These are phyloP conservation scores for Gadus macrocephalus DNA, from an alignment of 2,113 vertebrate genomes.

Conservation along the genomic window DNA sequence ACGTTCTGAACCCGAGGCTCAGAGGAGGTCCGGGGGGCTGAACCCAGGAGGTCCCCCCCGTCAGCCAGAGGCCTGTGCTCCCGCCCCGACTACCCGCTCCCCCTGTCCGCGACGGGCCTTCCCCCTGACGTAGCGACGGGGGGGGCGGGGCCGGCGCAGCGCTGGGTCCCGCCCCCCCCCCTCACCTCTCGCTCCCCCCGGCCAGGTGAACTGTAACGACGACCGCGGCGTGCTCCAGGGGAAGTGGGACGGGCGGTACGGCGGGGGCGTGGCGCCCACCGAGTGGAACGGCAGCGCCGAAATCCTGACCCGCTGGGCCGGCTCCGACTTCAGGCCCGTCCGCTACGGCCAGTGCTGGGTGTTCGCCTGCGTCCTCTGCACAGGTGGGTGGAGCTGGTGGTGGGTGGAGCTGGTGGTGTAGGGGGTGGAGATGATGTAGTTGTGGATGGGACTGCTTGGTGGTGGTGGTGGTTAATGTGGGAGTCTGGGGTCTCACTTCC, in stretches of 20 bases:
- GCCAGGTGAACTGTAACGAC: constrained; percentile 86
- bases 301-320: constrained; percentile 81
- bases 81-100: too few species aligned
- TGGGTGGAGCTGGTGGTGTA: not conserved
- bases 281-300: constrained; percentile 84
- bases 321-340: constrained; percentile 76
- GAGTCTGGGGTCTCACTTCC: too few species aligned
- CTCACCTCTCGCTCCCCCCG: not conserved
- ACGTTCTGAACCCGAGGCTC: too few species aligned
- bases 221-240: constrained; percentile 86
- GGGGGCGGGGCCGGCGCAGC: too few species aligned
- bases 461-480: too few species aligned
- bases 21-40: too few species aligned
- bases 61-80: too few species aligned
- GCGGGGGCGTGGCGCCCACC: constrained; percentile 75
- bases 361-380: constrained; percentile 91
- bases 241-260: constrained; percentile 82
- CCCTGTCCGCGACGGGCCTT: too few species aligned
- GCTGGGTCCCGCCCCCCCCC: too few species aligned
- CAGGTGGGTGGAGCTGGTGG: constrained; percentile 70
- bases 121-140: too few species aligned
- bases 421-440: not conserved
- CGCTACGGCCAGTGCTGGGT: constrained; percentile 97
- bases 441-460: too few species aligned
- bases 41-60: too few species aligned